Base-by-base conservation (phyloP, 2,888 invertebrate species). In the Nomada lathburiana region DNA sequence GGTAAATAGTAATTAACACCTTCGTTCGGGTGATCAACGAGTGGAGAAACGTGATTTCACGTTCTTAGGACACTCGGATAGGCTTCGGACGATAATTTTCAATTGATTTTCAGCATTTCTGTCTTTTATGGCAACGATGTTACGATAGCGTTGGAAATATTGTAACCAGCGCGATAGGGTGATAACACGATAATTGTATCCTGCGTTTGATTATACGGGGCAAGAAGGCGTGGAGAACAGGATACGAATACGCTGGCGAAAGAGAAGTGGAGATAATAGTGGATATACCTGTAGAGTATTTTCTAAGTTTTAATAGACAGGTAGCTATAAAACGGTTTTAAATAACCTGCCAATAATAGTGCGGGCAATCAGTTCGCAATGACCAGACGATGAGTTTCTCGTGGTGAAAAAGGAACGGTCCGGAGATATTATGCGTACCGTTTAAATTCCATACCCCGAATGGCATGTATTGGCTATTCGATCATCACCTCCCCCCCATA, bases 1-100 rank as follows among this genome's bases (percentile, higher is more conserved):
- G 84, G 85, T 86, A 86, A 89, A 89, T 88, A 86, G 85, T 86
- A 85, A 86, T 89, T 87, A 87, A 85, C 89, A 86, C 86, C 85
- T 86, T 83, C 47, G 47, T 47, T 47, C 10, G 13, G 16, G 16
- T 3, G 47, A 13, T 18, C 36, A 29, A 62, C 47, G 42, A 47
- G 29, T 23, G 26, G 52, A 52, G 50, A 68, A 75, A 68, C 29
- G 64, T 2, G 42, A 36, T 52, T 71, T 10, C 20, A 1, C 16
- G 11, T 47, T 47, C 3, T 13, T 16, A 3, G 3, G 47, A 47
- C 47, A 47, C 1, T 47, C 1, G 13, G 16, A 16, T 47, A 16
- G 13, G 47, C 47, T 47, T 16, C 44, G 16, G 16, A 13, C 0
- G 47, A 13, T 47, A 16, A 47, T 47, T 13, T 47, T 16, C 2